These are phyloP conservation scores for Lontra canadensis DNA, from an alignment of 2,113 vertebrate genomes.

Conservation along the genomic window DNA sequence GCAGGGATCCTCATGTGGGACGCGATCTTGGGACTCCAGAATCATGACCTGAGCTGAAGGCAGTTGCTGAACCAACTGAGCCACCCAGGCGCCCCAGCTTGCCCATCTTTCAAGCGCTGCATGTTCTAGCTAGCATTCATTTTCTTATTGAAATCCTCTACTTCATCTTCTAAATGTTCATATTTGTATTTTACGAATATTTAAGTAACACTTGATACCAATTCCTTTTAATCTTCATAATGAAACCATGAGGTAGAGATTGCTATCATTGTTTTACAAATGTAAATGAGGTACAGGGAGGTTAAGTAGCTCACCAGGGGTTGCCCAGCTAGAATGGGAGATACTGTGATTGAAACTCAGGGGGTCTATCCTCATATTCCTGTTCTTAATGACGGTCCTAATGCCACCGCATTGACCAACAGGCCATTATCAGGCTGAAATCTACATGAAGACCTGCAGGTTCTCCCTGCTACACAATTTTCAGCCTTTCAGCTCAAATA, in stretches of 20 bases:
- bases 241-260: background rate
- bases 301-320: background rate
- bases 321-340: background rate
- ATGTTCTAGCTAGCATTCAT: background rate
- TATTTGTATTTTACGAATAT: background rate
- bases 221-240: background rate
- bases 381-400: background rate
- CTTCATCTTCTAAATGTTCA: background rate
- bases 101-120: background rate
- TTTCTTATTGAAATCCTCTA: background rate
- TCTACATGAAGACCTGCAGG: background rate
- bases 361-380: background rate
- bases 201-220: background rate
- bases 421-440: background rate
- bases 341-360: background rate
- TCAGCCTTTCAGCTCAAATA: background rate
- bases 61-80: no score
- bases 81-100: no score
- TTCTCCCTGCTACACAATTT: background rate
- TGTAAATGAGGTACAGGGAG: background rate
- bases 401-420: background rate
- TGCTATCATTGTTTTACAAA: background rate
- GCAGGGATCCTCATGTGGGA: no score
- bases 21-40: no score
- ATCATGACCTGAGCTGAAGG: no score